Percentiles rank a stretch among this genome's conserved stretches.
phyloP scores from a whole-genome alignment of 2,888 invertebrate species.

The Oscheius sp. region DNA sequence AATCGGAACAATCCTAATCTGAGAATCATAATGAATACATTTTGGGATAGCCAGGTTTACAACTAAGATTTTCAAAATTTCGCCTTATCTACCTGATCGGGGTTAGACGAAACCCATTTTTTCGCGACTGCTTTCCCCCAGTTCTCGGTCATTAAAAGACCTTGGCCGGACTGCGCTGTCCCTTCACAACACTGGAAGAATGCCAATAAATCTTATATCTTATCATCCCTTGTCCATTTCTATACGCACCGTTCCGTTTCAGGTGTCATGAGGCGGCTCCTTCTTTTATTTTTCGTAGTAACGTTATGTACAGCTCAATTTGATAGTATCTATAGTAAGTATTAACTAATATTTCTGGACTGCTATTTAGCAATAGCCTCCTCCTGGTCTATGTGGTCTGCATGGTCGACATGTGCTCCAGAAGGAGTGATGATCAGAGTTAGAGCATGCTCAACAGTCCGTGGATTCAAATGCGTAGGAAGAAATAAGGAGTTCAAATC shows the following conservation, averaged over 20 bases:
- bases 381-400: constrained; percentile 69
- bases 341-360: no score
- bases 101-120: constrained; percentile 26
- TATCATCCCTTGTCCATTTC: background rate
- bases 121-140: constrained; percentile 29
- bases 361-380: constrained; percentile 46
- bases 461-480: constrained; percentile 68
- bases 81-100: constrained; percentile 24
- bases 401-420: constrained; percentile 67
- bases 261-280: constrained; percentile 5
- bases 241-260: no score
- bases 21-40: no score
- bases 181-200: background rate
- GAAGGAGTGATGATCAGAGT: constrained; percentile 57
- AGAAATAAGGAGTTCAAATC: constrained; percentile 64
- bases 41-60: no score
- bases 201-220: constrained; percentile 5
- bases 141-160: constrained; percentile 23
- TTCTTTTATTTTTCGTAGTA: background rate
- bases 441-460: constrained; percentile 68
- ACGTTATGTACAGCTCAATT: background rate
- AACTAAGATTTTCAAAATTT: no score
- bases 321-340: constrained; percentile 20
- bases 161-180: constrained; percentile 23
- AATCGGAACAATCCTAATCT: no score